Evolutionary conservation across 2,888 invertebrate species (phyloP).

Genomic region (Ashinkailepas kermadecensis): DNA sequence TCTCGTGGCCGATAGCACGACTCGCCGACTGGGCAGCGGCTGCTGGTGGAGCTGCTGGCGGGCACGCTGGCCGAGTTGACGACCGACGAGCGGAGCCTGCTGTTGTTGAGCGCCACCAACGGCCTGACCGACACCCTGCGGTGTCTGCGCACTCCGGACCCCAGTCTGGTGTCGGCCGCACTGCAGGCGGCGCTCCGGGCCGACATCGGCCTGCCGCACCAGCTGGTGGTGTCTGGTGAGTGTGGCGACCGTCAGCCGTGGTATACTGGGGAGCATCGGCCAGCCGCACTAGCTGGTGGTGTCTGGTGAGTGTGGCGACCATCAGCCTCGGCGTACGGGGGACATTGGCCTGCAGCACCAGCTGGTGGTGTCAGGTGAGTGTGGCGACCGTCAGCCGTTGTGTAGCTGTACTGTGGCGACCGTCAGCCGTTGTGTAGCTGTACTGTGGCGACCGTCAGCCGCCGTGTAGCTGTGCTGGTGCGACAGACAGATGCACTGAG

Average conservation of each 20-base stretch:
- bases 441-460: too few species aligned
- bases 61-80: conserved; percentile 27
- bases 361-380: too few species aligned
- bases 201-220: neutral
- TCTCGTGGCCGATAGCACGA: too few species aligned
- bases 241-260: neutral
- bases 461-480: too few species aligned
- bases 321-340: too few species aligned
- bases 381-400: too few species aligned
- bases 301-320: neutral
- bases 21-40: conserved; percentile 26
- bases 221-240: neutral
- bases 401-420: too few species aligned
- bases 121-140: neutral
- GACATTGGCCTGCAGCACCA: too few species aligned
- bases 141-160: neutral
- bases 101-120: neutral
- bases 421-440: too few species aligned
- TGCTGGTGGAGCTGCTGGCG: conserved; percentile 28
- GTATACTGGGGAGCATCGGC: too few species aligned
- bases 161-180: neutral
- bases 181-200: neutral
- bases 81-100: conserved; percentile 1
- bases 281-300: neutral
- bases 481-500: too few species aligned